Evolutionary conservation across 37 sponge, comb jelly and placozoan species (phyloP).

Genomic region (Amphimedon queenslandica): DNA sequence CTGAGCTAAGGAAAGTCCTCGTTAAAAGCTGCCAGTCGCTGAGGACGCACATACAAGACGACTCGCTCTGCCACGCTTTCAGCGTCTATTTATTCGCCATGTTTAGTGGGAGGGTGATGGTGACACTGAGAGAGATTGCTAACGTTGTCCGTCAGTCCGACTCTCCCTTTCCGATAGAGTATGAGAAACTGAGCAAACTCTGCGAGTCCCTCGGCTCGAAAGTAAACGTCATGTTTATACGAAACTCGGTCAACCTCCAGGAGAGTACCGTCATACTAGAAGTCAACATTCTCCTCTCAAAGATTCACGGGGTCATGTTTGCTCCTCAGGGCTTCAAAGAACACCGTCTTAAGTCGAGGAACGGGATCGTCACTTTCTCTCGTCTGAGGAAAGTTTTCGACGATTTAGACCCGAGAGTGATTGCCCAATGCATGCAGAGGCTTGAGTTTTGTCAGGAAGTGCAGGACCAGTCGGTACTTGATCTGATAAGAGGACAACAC

Average conservation of each 20-base stretch:
- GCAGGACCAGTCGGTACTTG: conserved; percentile 23
- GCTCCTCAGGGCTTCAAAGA: conserved; percentile 19
- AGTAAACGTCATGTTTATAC: conserved; percentile 28
- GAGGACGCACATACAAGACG: conserved; percentile 4
- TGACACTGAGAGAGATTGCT: conserved; percentile 20
- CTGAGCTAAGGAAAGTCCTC: conserved; percentile 5
- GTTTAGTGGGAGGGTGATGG: conserved; percentile 7
- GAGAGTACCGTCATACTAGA: conserved; percentile 43
- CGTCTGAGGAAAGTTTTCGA: conserved; percentile 4
- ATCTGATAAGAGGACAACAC: background rate
- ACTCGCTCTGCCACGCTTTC: conserved; percentile 35
- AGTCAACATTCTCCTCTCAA: conserved; percentile 19
- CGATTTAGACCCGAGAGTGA: conserved; percentile 18
- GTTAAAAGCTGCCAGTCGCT: conserved; percentile 14
- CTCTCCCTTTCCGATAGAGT: conserved; percentile 16
- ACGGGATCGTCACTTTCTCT: conserved; percentile 25
- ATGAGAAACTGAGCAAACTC: conserved; percentile 25
- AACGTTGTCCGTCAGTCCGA: conserved; percentile 5
- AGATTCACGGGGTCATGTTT: conserved; percentile 36
- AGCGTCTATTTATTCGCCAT: conserved; percentile 19
- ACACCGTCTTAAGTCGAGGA: background rate
- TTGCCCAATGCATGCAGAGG: conserved; percentile 22
- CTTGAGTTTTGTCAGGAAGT: conserved; percentile 40
- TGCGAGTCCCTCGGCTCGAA: conserved; percentile 22
- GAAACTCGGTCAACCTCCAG: background rate